phyloP scores from a whole-genome alignment of 2,113 vertebrate genomes.

The Indicator maculatus region DNA sequence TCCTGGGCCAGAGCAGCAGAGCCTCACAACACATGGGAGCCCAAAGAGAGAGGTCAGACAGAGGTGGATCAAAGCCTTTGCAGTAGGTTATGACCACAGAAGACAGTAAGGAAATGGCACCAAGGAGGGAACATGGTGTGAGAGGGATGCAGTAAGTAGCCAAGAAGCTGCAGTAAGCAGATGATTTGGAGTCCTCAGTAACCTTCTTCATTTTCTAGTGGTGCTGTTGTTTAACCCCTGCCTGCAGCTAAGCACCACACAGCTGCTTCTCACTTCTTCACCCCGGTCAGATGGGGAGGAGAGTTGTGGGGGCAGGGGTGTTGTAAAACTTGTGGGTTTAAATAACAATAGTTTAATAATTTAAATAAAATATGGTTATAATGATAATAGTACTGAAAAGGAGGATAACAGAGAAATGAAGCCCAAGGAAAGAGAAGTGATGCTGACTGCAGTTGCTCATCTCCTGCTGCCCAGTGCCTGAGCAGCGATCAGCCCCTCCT shows the following conservation, averaged over 20 bases:
- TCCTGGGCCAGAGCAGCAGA: background rate
- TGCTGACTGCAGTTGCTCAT: background rate
- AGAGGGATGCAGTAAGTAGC: background rate
- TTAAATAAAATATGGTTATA: too few species aligned
- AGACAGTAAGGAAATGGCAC: background rate
- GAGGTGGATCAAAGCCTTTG: background rate
- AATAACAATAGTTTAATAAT: too few species aligned
- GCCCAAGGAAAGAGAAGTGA: background rate
- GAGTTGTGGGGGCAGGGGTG: too few species aligned
- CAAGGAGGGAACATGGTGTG: accelerated
- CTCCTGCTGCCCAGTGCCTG: background rate
- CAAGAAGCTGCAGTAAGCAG: background rate
- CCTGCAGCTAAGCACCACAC: background rate
- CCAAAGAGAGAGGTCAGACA: background rate
- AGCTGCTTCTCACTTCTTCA: background rate
- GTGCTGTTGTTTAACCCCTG: background rate
- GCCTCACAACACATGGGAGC: accelerated
- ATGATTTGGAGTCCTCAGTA: background rate
- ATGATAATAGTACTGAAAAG: background rate
- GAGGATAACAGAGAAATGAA: background rate
- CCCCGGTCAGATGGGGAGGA: background rate
- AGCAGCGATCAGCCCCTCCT: background rate
- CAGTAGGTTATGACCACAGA: background rate
- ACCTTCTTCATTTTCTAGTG: background rate
- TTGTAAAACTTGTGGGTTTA: too few species aligned